Evolutionary conservation across 2,888 invertebrate genomes (phyloP).

Genomic region (Ormyrus nitidulus): DNA sequence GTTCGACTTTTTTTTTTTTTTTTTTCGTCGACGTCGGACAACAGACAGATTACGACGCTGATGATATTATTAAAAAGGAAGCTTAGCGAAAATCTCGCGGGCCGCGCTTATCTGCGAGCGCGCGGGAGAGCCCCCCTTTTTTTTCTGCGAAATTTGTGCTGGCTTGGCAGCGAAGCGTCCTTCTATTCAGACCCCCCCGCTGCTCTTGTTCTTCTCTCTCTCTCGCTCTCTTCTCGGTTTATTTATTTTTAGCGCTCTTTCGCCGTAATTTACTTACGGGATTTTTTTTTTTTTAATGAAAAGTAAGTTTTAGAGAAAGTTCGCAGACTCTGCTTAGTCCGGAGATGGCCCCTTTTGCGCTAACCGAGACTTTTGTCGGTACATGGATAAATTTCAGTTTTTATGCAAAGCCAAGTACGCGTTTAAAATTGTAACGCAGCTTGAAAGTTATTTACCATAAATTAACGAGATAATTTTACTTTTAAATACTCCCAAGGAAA

Average conservation of each 20-base stretch:
- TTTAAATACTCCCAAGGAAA: too few species aligned
- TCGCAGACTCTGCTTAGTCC: neutral
- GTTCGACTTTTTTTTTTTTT: neutral
- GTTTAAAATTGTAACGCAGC: too few species aligned
- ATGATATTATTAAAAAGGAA: slow-evolving; percentile 56
- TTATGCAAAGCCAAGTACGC: too few species aligned
- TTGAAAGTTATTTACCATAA: too few species aligned
- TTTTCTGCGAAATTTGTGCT: slow-evolving; percentile 49
- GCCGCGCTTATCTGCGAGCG: slow-evolving; percentile 21
- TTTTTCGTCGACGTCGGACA: slow-evolving; percentile 35
- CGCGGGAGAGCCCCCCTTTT: neutral
- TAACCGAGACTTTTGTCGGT: too few species aligned
- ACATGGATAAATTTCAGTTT: too few species aligned
- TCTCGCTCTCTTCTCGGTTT: neutral
- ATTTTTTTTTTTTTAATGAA: slow-evolving; percentile 8
- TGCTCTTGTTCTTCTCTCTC: neutral
- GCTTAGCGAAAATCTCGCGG: slow-evolving; percentile 42
- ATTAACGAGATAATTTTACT: too few species aligned
- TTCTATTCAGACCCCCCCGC: neutral
- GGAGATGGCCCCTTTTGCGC: too few species aligned
- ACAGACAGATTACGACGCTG: slow-evolving; percentile 56
- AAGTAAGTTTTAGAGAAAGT: neutral
- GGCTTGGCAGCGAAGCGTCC: neutral
- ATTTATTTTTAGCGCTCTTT: slow-evolving; percentile 12
- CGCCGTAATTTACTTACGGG: slow-evolving; percentile 6